Evolutionary conservation across 2,113 vertebrate genomes (phyloP), one percentile per base, ranked within the genome.

Genomic region (Pygoscelis adeliae): DNA sequence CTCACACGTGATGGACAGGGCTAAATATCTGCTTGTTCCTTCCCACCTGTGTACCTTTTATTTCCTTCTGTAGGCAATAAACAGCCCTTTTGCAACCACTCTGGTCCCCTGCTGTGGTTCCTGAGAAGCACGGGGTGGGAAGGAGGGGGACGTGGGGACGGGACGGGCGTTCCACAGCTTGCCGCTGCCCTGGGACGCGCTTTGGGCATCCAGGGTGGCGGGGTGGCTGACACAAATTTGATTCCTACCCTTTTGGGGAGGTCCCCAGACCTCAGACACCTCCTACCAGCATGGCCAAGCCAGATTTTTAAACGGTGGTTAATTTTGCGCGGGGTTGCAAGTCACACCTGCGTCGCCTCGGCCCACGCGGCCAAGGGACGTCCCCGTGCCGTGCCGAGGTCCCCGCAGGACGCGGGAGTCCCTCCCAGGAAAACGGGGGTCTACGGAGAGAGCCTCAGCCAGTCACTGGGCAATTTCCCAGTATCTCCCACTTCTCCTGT

Each of bases 31-130:
- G 96, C 94, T 70, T 38, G 70, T 97, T 97, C 96, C 89, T 94
- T 97, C 84, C 95, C 94, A 86, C 94, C 90, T 95, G 27, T 90
- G 72, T 91, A 78, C 59, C 59, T 96, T 95, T 27, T 72, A 23
- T 40, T 40, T 90, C 94, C 74, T 93, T 87, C 88, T 95, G 89
- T 93, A 97, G 96, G 96, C 97, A 98, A 97, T 96, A 98, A 98
- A 98, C 66, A 84, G 94, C 97, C 96, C 87, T 96, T 98, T 91
- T 87, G 94, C 97, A 97, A 96, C 71, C 93, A 17, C 90, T 91
- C 42, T n/a, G 49, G 72, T 59, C 80, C 97, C 80, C 80, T 93
- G 67, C 44, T 90, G 86, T 67, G 67, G 5, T 93, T 58, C 83
- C 55, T 69, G 21, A 56, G 83, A 29, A 42, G 38, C n/a, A 8